A percentile compares a stretch with the other conserved stretches of the same genome.
These are phyloP conservation scores for Sternotherus odoratus DNA, from an alignment of 2,797 vertebrate genomes.

Conservation along the genomic window DNA sequence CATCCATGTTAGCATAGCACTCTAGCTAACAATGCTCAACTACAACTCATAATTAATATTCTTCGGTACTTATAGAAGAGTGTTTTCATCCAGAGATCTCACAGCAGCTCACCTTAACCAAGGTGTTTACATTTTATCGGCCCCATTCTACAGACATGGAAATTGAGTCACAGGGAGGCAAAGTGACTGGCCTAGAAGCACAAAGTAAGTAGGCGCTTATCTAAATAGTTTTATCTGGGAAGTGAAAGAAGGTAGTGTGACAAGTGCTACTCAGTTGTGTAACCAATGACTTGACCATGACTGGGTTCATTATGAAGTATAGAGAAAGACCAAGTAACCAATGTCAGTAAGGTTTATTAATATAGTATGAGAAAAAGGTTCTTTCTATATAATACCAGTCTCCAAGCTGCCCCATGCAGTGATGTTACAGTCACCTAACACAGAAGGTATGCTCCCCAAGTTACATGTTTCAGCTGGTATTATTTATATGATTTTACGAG, in stretches of 20 bases:
- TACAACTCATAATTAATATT: neutral
- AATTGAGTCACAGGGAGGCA: neutral
- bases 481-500: neutral
- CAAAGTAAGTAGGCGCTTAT: neutral
- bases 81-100: neutral
- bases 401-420: neutral
- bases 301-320: neutral
- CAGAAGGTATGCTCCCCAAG: neutral
- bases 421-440: neutral
- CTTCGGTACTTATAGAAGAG: neutral
- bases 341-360: neutral
- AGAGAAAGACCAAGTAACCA: too few species aligned
- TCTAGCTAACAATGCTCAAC: neutral
- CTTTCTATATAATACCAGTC: neutral
- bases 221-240: neutral
- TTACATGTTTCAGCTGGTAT: neutral
- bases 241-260: neutral
- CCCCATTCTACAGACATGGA: neutral
- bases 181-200: neutral
- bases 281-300: neutral
- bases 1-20: neutral
- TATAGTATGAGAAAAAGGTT: neutral
- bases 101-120: neutral
- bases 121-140: neutral
- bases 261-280: neutral